Evolutionary conservation across 2,113 vertebrate genomes (phyloP).

Genomic region (Upupa epops): DNA sequence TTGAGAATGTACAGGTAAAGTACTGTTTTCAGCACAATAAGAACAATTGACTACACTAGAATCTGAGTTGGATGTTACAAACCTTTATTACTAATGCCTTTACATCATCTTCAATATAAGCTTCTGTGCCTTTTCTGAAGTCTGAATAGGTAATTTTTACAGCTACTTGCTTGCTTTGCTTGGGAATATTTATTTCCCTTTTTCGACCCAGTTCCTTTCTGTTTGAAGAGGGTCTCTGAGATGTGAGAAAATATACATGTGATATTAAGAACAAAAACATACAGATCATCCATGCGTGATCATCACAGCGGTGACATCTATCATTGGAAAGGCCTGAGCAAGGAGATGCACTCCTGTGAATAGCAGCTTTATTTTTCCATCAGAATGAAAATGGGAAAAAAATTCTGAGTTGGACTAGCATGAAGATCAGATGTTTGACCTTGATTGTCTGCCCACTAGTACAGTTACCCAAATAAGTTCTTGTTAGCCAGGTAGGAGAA

Average conservation of each 20-base stretch:
- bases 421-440: neutral
- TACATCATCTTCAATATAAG: neutral
- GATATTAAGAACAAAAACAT: neutral
- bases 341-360: neutral
- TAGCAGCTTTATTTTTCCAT: neutral
- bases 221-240: neutral
- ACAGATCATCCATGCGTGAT: neutral
- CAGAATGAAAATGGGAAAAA: neutral
- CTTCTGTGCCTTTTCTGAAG: neutral
- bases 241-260: neutral
- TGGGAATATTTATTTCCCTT: neutral
- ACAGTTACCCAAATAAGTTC: neutral
- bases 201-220: neutral
- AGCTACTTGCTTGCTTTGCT: neutral
- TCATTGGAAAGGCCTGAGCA: neutral
- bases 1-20: neutral
- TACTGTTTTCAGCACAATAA: neutral
- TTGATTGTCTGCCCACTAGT: neutral
- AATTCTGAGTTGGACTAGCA: neutral
- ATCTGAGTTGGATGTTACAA: neutral
- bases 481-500: neutral
- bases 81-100: neutral
- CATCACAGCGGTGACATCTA: neutral
- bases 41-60: neutral
- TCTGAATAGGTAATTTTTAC: neutral